Percentiles rank a stretch among this genome's conserved stretches.
phyloP scores from a whole-genome alignment of 2,888 invertebrate species.

The Eueremaeus valkanovi region DNA sequence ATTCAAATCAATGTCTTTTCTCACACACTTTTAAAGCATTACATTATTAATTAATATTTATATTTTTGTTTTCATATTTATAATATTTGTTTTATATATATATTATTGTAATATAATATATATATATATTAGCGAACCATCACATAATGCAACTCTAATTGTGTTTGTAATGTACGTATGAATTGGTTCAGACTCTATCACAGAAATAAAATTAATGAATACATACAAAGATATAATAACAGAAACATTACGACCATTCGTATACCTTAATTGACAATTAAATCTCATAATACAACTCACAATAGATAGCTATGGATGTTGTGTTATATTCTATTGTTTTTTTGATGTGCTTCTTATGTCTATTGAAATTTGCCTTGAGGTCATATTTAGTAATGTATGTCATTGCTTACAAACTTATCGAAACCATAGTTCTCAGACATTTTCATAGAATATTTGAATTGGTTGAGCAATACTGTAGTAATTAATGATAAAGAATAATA shows the following conservation, averaged over 20 bases:
- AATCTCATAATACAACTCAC: not conserved
- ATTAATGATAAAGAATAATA: not conserved
- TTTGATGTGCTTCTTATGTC: too few species aligned
- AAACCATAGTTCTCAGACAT: not conserved
- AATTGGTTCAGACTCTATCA: conserved; percentile 26
- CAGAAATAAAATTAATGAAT: conserved; percentile 32
- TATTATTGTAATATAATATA: not conserved
- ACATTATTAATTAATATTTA: conserved; percentile 17
- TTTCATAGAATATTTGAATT: not conserved
- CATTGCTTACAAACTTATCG: conserved; percentile 15
- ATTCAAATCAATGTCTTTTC: conserved; percentile 20
- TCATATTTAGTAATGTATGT: not conserved
- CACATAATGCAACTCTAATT: conserved; percentile 30
- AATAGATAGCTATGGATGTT: not conserved
- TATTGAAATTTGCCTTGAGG: conserved; percentile 20
- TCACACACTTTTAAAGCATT: conserved; percentile 33
- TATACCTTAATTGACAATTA: conserved; percentile 11
- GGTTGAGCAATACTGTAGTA: conserved; percentile 17
- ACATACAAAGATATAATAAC: conserved; percentile 31
- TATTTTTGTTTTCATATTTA: conserved; percentile 1
- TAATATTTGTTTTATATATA: not conserved
- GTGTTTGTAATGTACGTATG: conserved; percentile 29
- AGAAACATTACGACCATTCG: conserved; percentile 25
- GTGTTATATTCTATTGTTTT: not conserved
- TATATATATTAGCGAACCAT: conserved; percentile 18